Conservation (phyloP, 2,797 vertebrate species). For the Liparis tanakae region DNA sequence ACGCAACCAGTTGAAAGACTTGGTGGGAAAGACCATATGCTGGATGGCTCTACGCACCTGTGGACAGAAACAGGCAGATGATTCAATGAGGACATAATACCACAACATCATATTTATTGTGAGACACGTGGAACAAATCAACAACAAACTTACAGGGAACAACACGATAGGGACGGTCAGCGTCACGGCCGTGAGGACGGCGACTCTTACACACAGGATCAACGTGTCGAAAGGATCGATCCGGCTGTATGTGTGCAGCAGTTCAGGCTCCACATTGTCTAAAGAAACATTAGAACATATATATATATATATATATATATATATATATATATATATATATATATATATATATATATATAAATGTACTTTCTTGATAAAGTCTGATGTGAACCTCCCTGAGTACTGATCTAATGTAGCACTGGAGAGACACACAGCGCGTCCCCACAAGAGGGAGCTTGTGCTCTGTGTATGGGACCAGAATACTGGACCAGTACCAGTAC, state of each 20-base stretch:
- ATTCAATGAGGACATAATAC: not conserved
- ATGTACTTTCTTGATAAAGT: not conserved
- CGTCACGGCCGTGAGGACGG: conserved; percentile 94
- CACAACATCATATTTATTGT: fast-evolving
- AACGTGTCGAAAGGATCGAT: conserved; percentile 93
- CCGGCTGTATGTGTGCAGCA: conserved; percentile 95
- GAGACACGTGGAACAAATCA: not conserved
- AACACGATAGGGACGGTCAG: conserved; percentile 97
- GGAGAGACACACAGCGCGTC: not conserved
- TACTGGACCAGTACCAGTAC: not conserved
- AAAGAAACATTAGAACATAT: conserved; percentile 16
- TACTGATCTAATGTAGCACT: not conserved
- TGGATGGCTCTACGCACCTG: conserved; percentile 96
- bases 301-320: not conserved
- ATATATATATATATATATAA: not conserved
- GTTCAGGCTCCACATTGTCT: conserved; percentile 92
- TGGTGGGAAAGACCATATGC: conserved; percentile 93
- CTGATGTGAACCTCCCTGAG: not conserved
- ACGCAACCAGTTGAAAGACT: conserved; percentile 93
- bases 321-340: not conserved
- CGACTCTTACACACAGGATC: conserved; percentile 95
- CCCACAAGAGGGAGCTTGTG: conserved; percentile 58
- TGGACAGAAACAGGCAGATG: not conserved
- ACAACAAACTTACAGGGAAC: conserved; percentile 89
- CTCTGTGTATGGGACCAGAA: not conserved